These are phyloP conservation scores for Anolis sagrei DNA, from an alignment of 2,113 vertebrate genomes.

Conservation along the genomic window DNA sequence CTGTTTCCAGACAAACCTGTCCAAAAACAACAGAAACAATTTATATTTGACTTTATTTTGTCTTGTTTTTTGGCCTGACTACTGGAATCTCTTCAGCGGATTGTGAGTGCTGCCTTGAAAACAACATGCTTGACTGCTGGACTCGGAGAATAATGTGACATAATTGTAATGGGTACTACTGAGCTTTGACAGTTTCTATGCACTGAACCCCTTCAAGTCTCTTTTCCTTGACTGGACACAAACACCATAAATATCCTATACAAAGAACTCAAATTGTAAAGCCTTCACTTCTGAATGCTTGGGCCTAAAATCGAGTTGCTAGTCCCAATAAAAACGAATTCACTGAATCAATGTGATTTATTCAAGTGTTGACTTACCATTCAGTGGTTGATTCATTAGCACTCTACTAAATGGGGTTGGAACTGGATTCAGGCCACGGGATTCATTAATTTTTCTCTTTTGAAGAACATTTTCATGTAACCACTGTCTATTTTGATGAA, in stretches of 20 bases:
- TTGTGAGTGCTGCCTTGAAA: constrained; percentile 42
- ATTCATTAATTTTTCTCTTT: neutral
- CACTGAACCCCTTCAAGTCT: neutral
- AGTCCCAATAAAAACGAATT: no score
- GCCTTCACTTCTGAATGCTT: neutral
- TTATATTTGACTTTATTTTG: constrained; percentile 26
- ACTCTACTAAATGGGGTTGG: no score
- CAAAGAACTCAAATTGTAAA: neutral
- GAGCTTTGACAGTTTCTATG: constrained; percentile 33
- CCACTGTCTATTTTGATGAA: neutral
- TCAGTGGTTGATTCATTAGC: no score
- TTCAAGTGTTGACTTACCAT: no score
- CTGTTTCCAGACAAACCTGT: constrained; percentile 32
- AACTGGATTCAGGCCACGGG: no score
- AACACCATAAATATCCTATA: neutral
- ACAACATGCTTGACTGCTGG: constrained; percentile 17
- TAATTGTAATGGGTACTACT: neutral
- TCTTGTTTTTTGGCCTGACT: constrained; percentile 25
- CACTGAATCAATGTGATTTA: no score
- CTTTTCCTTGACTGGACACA: constrained; percentile 29
- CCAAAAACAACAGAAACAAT: constrained; percentile 42
- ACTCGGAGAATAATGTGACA: constrained; percentile 35
- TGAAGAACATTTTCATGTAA: neutral
- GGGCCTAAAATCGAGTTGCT: no score
- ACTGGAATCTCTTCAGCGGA: constrained; percentile 38